phyloP scores from a whole-genome alignment of 2,797 vertebrate genomes.

The Prionace glauca region DNA sequence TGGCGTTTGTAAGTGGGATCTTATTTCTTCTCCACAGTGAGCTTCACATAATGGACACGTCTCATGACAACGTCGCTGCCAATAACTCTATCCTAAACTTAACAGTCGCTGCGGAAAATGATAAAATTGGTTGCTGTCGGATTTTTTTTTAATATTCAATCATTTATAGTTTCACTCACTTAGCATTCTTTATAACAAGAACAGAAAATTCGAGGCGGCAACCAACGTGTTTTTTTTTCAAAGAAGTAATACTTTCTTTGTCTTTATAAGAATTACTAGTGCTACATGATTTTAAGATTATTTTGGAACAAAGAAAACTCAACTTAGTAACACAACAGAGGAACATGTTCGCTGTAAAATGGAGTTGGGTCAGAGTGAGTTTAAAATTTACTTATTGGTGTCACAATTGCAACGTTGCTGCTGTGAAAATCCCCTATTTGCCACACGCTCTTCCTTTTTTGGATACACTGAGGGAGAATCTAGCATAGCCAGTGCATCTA shows the following conservation, averaged over 20 bases:
- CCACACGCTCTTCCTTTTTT: too few relatives aligned
- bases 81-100: background rate
- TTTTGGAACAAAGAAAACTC: background rate
- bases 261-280: too few relatives aligned
- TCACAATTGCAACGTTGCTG: too few relatives aligned
- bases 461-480: too few relatives aligned
- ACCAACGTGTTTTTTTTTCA: background rate
- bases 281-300: background rate
- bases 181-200: background rate
- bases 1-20: slow-evolving; percentile 24
- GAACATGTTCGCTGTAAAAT: background rate
- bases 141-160: background rate
- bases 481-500: too few relatives aligned
- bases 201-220: background rate
- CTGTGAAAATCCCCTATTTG: too few relatives aligned
- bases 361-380: background rate
- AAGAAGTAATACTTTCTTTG: background rate
- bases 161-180: background rate
- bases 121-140: background rate
- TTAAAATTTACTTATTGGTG: too few relatives aligned
- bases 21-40: background rate
- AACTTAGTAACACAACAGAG: background rate
- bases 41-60: background rate
- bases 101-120: background rate
- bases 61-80: background rate